These are phyloP conservation scores for Cynaeus angustus DNA, from an alignment of 2,888 invertebrate species.

Conservation along the genomic window DNA sequence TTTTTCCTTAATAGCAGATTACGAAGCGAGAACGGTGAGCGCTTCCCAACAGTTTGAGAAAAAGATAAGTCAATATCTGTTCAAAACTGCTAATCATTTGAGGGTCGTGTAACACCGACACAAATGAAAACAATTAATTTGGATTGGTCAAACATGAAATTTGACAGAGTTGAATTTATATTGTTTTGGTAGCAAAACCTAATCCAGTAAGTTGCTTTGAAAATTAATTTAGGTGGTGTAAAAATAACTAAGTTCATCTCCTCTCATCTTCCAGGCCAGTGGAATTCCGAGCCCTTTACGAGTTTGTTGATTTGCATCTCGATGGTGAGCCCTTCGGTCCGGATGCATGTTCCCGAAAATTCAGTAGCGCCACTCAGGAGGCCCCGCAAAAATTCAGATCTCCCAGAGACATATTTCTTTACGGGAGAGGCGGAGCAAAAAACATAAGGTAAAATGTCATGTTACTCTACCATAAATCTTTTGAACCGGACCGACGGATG, in stretches of 20 bases:
- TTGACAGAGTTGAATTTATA: too few relatives aligned
- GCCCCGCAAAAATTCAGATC: conserved; percentile 86
- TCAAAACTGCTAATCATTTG: too few relatives aligned
- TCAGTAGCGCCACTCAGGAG: conserved; percentile 78
- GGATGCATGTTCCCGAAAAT: conserved; percentile 85
- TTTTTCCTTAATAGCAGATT: too few relatives aligned
- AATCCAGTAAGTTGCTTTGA: too few relatives aligned
- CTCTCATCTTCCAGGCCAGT: conserved; percentile 78
- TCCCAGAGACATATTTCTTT: conserved; percentile 88
- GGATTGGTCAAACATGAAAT: too few relatives aligned
- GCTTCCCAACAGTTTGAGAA: too few relatives aligned
- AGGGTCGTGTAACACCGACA: too few relatives aligned
- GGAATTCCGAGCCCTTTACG: conserved; percentile 89
- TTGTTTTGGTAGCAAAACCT: too few relatives aligned
- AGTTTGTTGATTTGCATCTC: conserved; percentile 91
- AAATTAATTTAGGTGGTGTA: too few relatives aligned
- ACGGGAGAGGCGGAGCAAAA: conserved; percentile 87
- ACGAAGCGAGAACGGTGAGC: too few relatives aligned
- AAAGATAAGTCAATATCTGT: too few relatives aligned
- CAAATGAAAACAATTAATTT: too few relatives aligned
- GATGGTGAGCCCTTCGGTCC: conserved; percentile 86
- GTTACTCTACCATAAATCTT: conserved; percentile 22
- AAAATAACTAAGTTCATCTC: neutral
- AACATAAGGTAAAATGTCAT: conserved; percentile 79
- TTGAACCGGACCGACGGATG: conserved; percentile 7